Evolutionary conservation across 2,797 vertebrate species (phyloP), one percentile per base, ranked within the genome.

Genomic region (Corythornis leucogaster): DNA sequence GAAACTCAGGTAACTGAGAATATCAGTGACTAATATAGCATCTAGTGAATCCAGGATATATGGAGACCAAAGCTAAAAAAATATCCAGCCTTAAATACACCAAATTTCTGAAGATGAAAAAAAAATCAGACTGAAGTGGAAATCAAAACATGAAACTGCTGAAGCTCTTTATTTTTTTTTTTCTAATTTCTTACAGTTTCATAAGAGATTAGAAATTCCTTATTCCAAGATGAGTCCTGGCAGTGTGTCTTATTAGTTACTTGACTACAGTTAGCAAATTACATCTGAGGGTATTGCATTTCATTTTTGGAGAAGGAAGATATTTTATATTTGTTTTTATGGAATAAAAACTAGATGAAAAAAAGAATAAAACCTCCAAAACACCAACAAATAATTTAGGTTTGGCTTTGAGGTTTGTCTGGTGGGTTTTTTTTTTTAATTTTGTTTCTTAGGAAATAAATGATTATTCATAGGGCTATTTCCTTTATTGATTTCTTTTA

Each of bases 371-470:
- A 45, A 22, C 8, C 14, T 3, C 1, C 1, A 53, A 33, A 13
- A 3, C 35, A 50, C 5, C 7, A 50, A 10, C 4, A 54, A 43
- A 33, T 2, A 5, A 48, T 67, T 61, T 33, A 85, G 28, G 15
- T 8, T 64, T 69, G 58, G 4, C 45, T 57, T 43, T 31, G 10
- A 5, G 1, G 6, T 31, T 45, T 64, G 2, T 1, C 31, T 54
- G 4, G 3, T 26, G n/a, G 0, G 50, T 5, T 5, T 73, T 73
- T 4, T 0, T 21, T 67, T 80, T 9, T 8, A 40, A 15, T 40
- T 40, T 40, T 40, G 14, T 40, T 40, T 40, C 38, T 40, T 46
- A 43, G 28, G 11, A 3, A 80, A 77, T 54, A 48, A 82, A 40
- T 1, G 1, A 2, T 30, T 67, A 35, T 83, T 64, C 19, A 55